phyloP scores from a whole-genome alignment of 2,888 invertebrate genomes.

The Acanthosoma haemorrhoidale region DNA sequence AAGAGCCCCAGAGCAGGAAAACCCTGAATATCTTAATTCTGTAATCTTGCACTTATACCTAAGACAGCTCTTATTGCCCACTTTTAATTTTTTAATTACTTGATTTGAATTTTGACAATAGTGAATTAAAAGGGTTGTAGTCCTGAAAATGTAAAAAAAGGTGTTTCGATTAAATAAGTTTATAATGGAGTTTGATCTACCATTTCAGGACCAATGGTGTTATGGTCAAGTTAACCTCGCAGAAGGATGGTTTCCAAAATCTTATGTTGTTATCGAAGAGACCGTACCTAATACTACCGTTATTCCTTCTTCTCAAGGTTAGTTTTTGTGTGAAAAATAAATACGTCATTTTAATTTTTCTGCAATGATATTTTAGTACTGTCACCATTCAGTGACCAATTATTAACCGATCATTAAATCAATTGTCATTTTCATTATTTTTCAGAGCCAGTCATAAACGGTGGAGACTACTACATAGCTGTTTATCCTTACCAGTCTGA shows the following conservation, averaged over 20 bases:
- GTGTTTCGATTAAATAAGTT: no score
- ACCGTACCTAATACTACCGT: constrained; percentile 42
- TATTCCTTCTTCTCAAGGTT: not conserved
- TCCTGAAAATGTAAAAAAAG: no score
- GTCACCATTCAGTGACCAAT: no score
- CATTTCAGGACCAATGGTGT: constrained; percentile 57
- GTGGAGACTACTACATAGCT: constrained; percentile 74
- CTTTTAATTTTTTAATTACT: no score
- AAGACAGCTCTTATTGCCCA: no score
- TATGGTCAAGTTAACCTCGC: constrained; percentile 53
- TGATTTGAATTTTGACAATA: no score
- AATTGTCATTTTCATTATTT: not conserved
- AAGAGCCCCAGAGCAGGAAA: no score
- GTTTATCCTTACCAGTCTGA: constrained; percentile 83
- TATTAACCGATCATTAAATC: not conserved
- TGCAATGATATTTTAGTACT: no score
- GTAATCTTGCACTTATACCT: no score
- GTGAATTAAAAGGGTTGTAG: no score
- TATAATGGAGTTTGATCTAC: no score
- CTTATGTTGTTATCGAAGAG: constrained; percentile 50
- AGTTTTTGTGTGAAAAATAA: not conserved
- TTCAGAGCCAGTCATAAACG: not conserved
- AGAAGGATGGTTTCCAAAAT: constrained; percentile 58
- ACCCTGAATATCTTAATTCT: no score
- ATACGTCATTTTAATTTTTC: not conserved